A percentile compares a stretch with the other conserved stretches of the same genome.
These are phyloP conservation scores for Lacanobia oleracea DNA, from an alignment of 2,888 invertebrate species.

Conservation along the genomic window DNA sequence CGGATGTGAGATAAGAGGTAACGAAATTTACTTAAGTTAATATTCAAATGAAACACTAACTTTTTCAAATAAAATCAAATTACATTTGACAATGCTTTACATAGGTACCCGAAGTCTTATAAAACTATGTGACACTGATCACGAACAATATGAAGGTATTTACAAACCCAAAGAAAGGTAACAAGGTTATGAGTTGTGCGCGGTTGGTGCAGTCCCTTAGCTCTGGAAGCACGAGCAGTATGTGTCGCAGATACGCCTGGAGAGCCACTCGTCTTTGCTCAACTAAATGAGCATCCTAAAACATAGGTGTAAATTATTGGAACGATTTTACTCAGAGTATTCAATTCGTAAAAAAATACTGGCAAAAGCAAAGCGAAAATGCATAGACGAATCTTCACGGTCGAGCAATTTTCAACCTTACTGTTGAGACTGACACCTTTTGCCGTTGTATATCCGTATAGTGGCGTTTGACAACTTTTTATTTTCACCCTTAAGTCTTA, in stretches of 20 bases:
- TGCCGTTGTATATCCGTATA: too few species aligned
- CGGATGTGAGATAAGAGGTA: too few species aligned
- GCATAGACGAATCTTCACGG: neutral
- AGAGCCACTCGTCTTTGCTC: conserved; percentile 96
- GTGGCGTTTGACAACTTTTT: too few species aligned
- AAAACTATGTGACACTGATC: neutral
- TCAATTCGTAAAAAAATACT: neutral
- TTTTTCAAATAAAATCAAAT: neutral
- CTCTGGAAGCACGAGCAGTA: conserved; percentile 95
- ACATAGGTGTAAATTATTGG: conserved; percentile 1
- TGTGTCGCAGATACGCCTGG: conserved; percentile 96
- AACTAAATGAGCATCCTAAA: conserved; percentile 95
- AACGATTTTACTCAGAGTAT: neutral
- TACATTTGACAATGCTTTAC: too few species aligned
- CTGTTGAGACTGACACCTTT: too few species aligned
- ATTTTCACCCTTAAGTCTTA: conserved; percentile 70
- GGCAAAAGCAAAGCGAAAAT: neutral
- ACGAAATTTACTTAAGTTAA: too few species aligned
- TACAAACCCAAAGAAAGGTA: conserved; percentile 96
- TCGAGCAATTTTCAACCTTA: neutral
- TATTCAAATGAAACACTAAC: neutral
- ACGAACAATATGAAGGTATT: neutral
- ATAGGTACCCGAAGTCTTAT: neutral
- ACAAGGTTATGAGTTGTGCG: conserved; percentile 93
- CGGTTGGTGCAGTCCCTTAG: conserved; percentile 94